Base-by-base conservation (phyloP, 2,888 invertebrate genomes). In the Epistrophe eligans region DNA sequence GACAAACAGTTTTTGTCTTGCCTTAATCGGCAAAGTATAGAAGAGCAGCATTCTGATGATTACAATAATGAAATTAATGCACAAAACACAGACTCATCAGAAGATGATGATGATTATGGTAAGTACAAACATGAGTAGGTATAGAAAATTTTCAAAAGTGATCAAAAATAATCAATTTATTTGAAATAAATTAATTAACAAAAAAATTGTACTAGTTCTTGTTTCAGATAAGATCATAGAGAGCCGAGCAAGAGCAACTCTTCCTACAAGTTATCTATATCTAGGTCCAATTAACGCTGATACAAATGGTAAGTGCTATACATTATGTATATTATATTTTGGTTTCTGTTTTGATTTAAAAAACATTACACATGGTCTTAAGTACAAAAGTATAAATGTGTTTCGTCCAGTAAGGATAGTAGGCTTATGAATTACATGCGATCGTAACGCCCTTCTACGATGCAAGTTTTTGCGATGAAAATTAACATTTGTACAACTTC, bases 241-340 rank as follows among this genome's bases (percentile, higher is more conserved):
- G 19, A 89, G 88, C 67, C 85, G 90, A 17, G 90, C 90, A 6
- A 88, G 87, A 71, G 90, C 90, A 9, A 89, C 87, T 24, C 85
- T 90, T 57, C 90, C 90, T 4, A 89, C 90, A 11, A 89, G 88
- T 38, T 90, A 90, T 82, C 88, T 90, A 1, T 88, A 85, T 19
- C 80, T 89, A 50, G 88, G 88, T 19, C 24, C 38, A 4, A 58
- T 83, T 1, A 57, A 77, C 38, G 45, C 72, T 64, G 83, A 88
- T 48, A 88, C 87, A 35, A 87, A 79, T 82, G 88, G 88, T 89
- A 81, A 73, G 80, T 15, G 19, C 8, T n/a, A 6, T 3, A 24
- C 24, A 24, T 13, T 38, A 15, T 11, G 9, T n/a, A 19, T 32
- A 15, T 11, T 19, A 17, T 32, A n/a, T n/a, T n/a, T 43, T n/a